Evolutionary conservation across 2,888 invertebrate species (phyloP), one percentile per base, ranked within the genome.

Genomic region (Horisme vitalbata): DNA sequence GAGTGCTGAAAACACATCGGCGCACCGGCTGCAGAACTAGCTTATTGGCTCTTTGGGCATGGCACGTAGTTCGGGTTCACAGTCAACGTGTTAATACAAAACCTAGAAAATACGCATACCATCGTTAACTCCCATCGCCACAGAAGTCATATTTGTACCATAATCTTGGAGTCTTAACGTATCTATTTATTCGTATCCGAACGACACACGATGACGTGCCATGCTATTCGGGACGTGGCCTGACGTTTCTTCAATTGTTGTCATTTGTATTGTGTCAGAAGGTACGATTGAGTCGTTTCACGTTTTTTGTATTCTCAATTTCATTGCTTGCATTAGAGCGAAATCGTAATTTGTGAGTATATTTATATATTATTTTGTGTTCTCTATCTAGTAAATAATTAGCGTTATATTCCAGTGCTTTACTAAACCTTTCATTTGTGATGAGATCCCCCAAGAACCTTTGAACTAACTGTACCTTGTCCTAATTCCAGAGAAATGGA

Each of bases 401-500:
- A 12, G 27, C 27, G n/a, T 2, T 14, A 9, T 8, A 4, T 35
- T 12, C 2, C n/a, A 23, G 36, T 44, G n/a, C 15, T 37, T 0
- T 2, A 10, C 9, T 6, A 18, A n/a, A 10, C 10, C 3, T 35
- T 23, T 3, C 2, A 18, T 24, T 6, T 18, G 24, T 31, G 20
- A 24, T 3, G 2, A 20, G 37, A 20, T 8, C 11, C 14, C 4
- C 8, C 11, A 15, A 20, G 33, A 26, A 27, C 21, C 11, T 15
- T 14, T 10, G 13, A 34, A 38, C 23, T 44, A 44, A 27, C 35
- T 11, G 23, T 26, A 10, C 41, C 14, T 43, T 66, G 60, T 57
- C 49, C 59, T 60, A 52, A 52, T 80, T 82, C 62, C 78, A 85
- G 86, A 82, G 83, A 55, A 83, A 99, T 99, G 99, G 99, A 99